phyloP scores from a whole-genome alignment of 2,113 vertebrate species.

The Chroicocephalus ridibundus region DNA sequence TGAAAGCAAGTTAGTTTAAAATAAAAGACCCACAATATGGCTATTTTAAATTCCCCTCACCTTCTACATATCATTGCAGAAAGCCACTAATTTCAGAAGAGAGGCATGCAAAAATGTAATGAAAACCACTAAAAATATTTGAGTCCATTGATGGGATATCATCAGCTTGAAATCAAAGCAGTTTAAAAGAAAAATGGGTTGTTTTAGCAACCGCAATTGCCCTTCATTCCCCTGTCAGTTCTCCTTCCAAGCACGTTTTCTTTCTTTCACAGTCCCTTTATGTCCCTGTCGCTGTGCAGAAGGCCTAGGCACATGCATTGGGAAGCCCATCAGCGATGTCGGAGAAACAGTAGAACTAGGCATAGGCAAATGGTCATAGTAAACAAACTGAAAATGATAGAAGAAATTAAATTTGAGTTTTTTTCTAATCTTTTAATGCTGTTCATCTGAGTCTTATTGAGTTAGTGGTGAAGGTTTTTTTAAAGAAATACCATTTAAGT shows the following conservation, averaged over 20 bases:
- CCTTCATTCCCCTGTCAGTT: background rate
- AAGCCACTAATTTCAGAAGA: constrained; percentile 16
- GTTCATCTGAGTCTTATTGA: background rate
- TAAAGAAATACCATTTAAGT: background rate
- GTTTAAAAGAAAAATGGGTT: constrained; percentile 1
- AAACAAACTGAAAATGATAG: background rate
- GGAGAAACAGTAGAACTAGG: background rate
- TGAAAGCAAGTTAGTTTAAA: constrained; percentile 28
- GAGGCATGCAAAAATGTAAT: background rate
- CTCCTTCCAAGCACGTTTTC: background rate
- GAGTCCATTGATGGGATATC: background rate
- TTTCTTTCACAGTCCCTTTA: background rate
- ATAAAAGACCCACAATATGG: background rate
- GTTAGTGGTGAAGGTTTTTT: background rate
- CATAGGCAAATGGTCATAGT: background rate
- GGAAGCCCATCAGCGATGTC: background rate
- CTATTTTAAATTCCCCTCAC: background rate
- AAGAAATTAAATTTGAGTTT: background rate
- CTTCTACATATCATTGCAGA: background rate
- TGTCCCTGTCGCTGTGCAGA: background rate
- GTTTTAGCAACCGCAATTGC: background rate
- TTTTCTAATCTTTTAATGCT: background rate
- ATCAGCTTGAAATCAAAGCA: constrained; percentile 22
- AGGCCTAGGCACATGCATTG: background rate
- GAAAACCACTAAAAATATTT: constrained; percentile 36